Percentiles rank a stretch among this genome's conserved stretches.
These are phyloP conservation scores for Henicopernis longicauda DNA, from an alignment of 2,113 vertebrate species.

Conservation along the genomic window DNA sequence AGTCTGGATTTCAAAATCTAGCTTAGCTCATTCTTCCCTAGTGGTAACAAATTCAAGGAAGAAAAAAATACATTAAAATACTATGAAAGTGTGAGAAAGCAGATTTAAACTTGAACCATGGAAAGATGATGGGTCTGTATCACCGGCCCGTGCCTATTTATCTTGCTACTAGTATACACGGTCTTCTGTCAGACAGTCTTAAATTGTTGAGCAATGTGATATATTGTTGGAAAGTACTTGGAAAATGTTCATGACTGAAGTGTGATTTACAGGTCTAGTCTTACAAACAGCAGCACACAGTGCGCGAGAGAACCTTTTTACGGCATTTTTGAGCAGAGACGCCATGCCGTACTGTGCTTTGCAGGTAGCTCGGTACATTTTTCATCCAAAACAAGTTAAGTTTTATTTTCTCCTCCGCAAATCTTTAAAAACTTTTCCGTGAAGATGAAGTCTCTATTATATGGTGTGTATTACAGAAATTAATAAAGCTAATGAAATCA, in stretches of 20 bases:
- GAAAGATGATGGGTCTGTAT: background rate
- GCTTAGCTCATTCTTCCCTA: constrained; percentile 10
- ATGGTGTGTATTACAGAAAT: background rate
- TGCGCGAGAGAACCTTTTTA: background rate
- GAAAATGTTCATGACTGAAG: background rate
- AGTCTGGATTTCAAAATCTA: background rate
- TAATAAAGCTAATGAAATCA: constrained; percentile 36
- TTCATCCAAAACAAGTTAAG: background rate
- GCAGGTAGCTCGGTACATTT: background rate
- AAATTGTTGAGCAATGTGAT: background rate
- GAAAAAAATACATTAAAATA: constrained; percentile 1
- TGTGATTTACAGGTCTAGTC: constrained; percentile 23
- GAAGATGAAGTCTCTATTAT: background rate
- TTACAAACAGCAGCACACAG: background rate
- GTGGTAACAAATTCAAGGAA: background rate
- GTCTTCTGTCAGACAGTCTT: background rate
- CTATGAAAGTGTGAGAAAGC: background rate
- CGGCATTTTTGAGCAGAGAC: background rate
- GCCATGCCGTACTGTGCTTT: accelerated
- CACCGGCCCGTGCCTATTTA: background rate
- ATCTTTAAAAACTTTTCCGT: background rate
- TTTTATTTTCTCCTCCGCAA: background rate
- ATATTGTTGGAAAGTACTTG: constrained; percentile 30
- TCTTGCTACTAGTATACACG: background rate
- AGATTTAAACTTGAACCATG: background rate